phyloP scores from a whole-genome alignment of 2,888 invertebrate species.

The Nemotelus nigrinus region DNA sequence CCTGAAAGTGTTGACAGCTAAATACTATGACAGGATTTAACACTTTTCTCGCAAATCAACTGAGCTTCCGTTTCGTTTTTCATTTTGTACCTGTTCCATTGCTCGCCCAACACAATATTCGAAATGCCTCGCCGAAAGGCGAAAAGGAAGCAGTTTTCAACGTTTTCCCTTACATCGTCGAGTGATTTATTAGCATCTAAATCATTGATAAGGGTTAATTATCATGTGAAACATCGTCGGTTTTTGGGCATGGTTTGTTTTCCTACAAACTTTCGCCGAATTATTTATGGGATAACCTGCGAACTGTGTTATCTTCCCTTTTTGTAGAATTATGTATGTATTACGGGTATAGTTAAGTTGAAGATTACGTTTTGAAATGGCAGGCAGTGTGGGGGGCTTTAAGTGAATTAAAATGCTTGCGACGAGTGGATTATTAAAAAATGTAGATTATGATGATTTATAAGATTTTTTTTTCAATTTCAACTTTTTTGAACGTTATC shows the following conservation, averaged over 20 bases:
- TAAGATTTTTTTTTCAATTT: no score
- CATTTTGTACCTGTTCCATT: not conserved
- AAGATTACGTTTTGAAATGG: no score
- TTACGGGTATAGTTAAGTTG: no score
- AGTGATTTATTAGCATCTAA: slow-evolving; percentile 51
- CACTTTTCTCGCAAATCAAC: slow-evolving; percentile 46
- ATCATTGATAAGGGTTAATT: slow-evolving; percentile 52
- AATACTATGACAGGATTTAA: slow-evolving; percentile 32
- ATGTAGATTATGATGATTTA: no score
- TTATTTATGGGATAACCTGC: slow-evolving; percentile 33
- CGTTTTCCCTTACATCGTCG: slow-evolving; percentile 37
- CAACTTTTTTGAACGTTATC: no score
- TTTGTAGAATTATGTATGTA: not conserved
- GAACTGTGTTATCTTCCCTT: slow-evolving; percentile 32
- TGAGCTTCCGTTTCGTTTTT: not conserved
- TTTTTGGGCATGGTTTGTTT: slow-evolving; percentile 42
- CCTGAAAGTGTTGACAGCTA: not conserved
- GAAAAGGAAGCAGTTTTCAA: slow-evolving; percentile 48
- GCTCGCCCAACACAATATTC: not conserved
- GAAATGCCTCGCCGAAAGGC: not conserved
- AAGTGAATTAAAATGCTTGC: no score
- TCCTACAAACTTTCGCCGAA: slow-evolving; percentile 30
- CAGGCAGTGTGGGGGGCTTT: no score
- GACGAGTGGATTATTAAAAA: no score
- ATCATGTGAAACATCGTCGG: slow-evolving; percentile 51